phyloP scores from a whole-genome alignment of 1,140 invertebrate genomes.

The Panagrolaimus sp. region DNA sequence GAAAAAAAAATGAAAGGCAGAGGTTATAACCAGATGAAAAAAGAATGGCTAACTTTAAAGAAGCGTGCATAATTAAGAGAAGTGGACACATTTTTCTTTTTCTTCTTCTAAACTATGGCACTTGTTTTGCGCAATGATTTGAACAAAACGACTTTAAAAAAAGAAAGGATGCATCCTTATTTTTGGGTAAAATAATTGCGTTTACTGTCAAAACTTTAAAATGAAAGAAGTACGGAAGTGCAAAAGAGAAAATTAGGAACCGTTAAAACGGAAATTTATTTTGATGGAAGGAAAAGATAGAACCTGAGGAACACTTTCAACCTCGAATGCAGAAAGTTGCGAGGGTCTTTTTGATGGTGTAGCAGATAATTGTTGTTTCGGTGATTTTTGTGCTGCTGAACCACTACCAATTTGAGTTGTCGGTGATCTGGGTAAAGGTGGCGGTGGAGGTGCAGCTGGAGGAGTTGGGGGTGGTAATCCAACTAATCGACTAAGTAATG shows the following conservation, averaged over 20 bases:
- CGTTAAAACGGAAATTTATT: constrained; percentile 15
- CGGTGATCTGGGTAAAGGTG: background rate
- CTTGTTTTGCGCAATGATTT: no score
- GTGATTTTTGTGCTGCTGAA: background rate
- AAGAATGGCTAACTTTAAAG: no score
- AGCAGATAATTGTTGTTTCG: background rate
- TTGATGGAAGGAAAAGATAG: background rate
- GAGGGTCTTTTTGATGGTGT: background rate
- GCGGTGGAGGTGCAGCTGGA: constrained; percentile 5
- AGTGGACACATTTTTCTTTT: no score
- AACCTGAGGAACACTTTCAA: background rate
- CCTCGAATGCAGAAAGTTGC: constrained; percentile 10
- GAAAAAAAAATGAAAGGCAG: no score
- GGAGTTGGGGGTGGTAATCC: constrained; percentile 4
- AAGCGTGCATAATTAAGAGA: no score
- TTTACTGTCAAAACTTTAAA: no score
- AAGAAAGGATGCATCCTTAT: no score
- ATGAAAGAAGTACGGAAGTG: no score
- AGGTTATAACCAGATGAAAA: no score
- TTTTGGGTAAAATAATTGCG: no score
- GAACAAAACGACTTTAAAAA: no score
- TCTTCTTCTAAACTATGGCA: no score
- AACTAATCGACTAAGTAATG: constrained; percentile 16
- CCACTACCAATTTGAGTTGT: background rate
- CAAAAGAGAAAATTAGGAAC: background rate